A percentile compares a stretch with the other conserved stretches of the same genome.
These are phyloP conservation scores for Branchipolynoe longqiensis DNA, from an alignment of 2,888 invertebrate species.

Conservation along the genomic window DNA sequence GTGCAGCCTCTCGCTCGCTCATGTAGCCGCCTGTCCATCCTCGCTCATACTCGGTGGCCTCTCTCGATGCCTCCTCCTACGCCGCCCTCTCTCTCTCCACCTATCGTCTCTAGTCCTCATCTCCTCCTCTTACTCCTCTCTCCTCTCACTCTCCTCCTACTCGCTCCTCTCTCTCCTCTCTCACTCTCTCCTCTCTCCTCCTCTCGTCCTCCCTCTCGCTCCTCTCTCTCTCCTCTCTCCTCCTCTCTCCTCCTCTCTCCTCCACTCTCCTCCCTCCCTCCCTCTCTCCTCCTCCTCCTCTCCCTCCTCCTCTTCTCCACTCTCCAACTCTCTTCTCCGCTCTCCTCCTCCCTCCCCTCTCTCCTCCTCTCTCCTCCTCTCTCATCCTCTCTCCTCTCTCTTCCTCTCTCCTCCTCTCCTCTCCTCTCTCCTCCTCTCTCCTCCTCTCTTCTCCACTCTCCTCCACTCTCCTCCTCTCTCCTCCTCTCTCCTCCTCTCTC, in stretches of 20 bases:
- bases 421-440: not conserved
- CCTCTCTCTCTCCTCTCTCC: not conserved
- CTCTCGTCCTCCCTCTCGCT: not conserved
- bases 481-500: not conserved
- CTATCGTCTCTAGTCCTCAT: not conserved
- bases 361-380: too few relatives aligned
- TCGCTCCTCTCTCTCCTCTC: not conserved
- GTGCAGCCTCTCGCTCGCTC: too few relatives aligned
- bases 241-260: not conserved
- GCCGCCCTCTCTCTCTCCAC: not conserved
- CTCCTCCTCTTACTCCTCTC: not conserved
- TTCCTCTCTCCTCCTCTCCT: not conserved
- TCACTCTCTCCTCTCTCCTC: not conserved
- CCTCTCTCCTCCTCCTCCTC: not conserved
- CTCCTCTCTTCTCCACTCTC: not conserved
- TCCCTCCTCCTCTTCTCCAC: not conserved
- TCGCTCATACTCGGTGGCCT: not conserved
- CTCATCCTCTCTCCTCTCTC: not conserved
- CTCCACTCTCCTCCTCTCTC: not conserved
- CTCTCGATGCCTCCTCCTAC: not conserved
- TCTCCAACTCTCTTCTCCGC: not conserved
- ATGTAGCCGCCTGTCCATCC: not conserved
- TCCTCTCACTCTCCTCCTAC: not conserved
- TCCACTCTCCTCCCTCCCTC: not conserved
- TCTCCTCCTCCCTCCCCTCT: not conserved